These are phyloP conservation scores for Excalfactoria chinensis DNA, from an alignment of 2,113 vertebrate genomes.

Conservation along the genomic window DNA sequence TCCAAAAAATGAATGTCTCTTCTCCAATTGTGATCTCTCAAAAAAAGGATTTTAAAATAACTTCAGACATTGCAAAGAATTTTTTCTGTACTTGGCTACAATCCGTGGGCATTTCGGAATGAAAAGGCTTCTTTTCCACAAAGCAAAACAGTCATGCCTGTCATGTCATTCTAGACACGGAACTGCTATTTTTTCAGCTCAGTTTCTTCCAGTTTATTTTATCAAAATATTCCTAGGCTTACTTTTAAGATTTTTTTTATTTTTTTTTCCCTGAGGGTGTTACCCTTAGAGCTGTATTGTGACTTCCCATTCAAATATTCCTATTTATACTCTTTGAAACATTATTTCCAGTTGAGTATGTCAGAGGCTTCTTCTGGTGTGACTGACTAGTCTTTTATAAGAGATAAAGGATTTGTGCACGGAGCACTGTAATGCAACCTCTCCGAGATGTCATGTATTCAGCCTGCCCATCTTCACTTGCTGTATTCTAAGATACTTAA, in stretches of 20 bases:
- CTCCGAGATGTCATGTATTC: accelerated
- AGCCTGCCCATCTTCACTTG: not conserved
- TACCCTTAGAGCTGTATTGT: not conserved
- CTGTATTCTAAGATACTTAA: not conserved
- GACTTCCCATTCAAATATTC: not conserved
- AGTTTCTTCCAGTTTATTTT: not conserved
- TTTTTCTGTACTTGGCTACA: not conserved
- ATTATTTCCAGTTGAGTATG: not conserved
- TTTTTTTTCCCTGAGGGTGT: not conserved
- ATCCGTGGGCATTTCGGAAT: not conserved
- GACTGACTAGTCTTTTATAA: not conserved
- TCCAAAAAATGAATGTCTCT: not conserved
- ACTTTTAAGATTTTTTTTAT: not conserved
- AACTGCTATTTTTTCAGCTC: not conserved
- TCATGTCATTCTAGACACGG: not conserved
- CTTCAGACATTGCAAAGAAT: not conserved
- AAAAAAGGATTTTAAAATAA: not conserved
- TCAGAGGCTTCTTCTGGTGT: not conserved
- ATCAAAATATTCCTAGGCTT: not conserved
- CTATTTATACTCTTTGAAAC: not conserved
- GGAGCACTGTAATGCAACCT: not conserved
- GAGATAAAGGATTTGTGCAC: not conserved
- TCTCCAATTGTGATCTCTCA: not conserved
- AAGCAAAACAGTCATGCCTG: not conserved
- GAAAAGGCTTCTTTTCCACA: not conserved